Conservation (phyloP, 1,140 invertebrate species). For the Ceratosolen fusciceps region DNA sequence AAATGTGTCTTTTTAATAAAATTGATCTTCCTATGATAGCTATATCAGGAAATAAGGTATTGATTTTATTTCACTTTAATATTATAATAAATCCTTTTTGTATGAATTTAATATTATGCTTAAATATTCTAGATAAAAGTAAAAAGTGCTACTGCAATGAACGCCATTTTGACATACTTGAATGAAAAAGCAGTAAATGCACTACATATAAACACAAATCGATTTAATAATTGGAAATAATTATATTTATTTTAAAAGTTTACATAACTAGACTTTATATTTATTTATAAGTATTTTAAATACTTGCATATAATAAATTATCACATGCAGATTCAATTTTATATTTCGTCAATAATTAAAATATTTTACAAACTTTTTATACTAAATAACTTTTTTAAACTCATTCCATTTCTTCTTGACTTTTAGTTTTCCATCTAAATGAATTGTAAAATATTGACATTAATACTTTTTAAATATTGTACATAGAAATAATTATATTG, state of each 20-base stretch:
- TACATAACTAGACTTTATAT: too few species aligned
- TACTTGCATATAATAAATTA: neutral
- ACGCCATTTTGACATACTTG: slow-evolving; percentile 58
- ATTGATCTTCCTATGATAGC: slow-evolving; percentile 57
- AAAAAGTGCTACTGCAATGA: slow-evolving; percentile 51
- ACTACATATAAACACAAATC: slow-evolving; percentile 47
- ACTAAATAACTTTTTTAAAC: neutral
- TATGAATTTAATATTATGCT: slow-evolving; percentile 11
- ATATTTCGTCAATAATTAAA: slow-evolving; percentile 22
- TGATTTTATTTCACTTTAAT: slow-evolving; percentile 34
- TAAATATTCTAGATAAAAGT: slow-evolving; percentile 62
- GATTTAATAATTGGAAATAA: slow-evolving; percentile 30
- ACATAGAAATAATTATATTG: slow-evolving; percentile 1
- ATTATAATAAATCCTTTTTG: neutral
- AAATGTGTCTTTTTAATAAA: slow-evolving; percentile 56
- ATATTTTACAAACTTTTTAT: neutral
- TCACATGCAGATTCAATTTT: neutral
- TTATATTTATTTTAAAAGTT: too few species aligned
- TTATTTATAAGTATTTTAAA: neutral
- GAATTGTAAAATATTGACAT: neutral
- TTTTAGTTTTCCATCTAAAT: neutral
- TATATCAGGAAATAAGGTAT: slow-evolving; percentile 59
- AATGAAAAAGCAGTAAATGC: slow-evolving; percentile 58
- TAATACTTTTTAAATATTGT: neutral
- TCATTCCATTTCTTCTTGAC: slow-evolving; percentile 31